phyloP scores from a whole-genome alignment of 2,888 invertebrate species.

The Coleophora deauratella region DNA sequence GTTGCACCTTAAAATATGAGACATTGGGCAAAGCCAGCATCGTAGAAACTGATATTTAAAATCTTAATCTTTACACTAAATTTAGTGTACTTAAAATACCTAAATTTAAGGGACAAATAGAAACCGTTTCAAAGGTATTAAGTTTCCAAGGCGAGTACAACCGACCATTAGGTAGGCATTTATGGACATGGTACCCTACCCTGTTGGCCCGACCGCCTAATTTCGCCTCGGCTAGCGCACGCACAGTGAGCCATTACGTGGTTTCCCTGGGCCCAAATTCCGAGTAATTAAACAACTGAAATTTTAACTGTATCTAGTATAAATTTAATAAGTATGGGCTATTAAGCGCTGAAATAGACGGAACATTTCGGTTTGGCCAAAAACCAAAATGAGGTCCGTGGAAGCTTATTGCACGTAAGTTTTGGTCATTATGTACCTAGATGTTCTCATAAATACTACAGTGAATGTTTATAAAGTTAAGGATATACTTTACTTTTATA shows the following conservation, averaged over 20 bases:
- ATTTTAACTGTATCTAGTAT: constrained; percentile 66
- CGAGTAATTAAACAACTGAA: constrained; percentile 68
- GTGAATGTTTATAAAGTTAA: no score
- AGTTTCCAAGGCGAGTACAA: no score
- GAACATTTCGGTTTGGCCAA: constrained; percentile 64
- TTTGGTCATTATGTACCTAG: constrained; percentile 19
- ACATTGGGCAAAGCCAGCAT: no score
- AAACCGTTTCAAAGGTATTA: no score
- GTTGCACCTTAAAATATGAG: no score
- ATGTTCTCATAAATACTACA: constrained; percentile 8
- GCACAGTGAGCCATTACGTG: constrained; percentile 48
- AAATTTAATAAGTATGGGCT: constrained; percentile 69
- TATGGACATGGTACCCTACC: background rate
- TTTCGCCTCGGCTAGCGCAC: constrained; percentile 33
- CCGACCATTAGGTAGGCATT: no score
- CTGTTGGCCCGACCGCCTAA: constrained; percentile 41
- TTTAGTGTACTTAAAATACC: no score
- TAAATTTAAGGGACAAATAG: no score
- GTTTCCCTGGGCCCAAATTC: constrained; percentile 56
- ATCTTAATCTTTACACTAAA: no score
- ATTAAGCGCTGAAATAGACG: constrained; percentile 57
- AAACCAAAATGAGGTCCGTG: constrained; percentile 58
- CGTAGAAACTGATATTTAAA: no score
- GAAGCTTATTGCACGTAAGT: constrained; percentile 34
- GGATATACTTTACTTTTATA: no score